These are phyloP conservation scores for Tetheella fluctuosa DNA, from an alignment of 2,888 invertebrate species.

Conservation along the genomic window DNA sequence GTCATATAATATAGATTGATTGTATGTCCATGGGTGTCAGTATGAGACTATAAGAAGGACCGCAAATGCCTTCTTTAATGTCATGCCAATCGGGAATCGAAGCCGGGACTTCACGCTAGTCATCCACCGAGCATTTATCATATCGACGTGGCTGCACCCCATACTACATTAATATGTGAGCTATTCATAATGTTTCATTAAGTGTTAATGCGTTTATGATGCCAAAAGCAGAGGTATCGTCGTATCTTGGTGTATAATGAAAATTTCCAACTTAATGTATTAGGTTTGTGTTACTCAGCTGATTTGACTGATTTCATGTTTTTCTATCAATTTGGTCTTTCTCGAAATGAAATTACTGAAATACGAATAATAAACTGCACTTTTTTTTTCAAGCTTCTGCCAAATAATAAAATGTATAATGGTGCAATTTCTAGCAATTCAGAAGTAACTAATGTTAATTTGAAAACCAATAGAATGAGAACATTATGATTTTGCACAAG, in stretches of 20 bases:
- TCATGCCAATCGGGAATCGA: constrained; percentile 68
- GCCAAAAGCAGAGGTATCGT: constrained; percentile 36
- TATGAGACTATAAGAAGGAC: constrained; percentile 32
- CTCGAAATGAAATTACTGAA: not conserved
- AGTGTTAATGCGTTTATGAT: constrained; percentile 73
- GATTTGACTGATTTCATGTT: constrained; percentile 24
- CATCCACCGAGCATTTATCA: constrained; percentile 77
- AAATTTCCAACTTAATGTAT: constrained; percentile 31
- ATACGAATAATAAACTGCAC: not conserved
- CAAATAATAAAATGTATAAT: too few species aligned
- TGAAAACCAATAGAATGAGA: constrained; percentile 50
- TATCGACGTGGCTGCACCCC: constrained; percentile 73
- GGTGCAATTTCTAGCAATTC: too few species aligned
- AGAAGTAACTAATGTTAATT: constrained; percentile 45
- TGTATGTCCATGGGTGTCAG: constrained; percentile 29
- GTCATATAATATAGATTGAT: constrained; percentile 51
- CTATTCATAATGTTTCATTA: constrained; percentile 83
- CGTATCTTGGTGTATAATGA: constrained; percentile 29
- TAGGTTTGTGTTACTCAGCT: constrained; percentile 27
- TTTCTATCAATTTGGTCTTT: not conserved
- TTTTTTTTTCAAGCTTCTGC: too few species aligned
- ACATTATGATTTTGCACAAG: constrained; percentile 64
- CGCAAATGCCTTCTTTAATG: constrained; percentile 50
- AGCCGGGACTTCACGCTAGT: constrained; percentile 68
- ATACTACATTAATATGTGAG: constrained; percentile 62